These are phyloP conservation scores for Mesembrinibis cayennensis DNA, from an alignment of 2,113 vertebrate genomes.

Conservation along the genomic window DNA sequence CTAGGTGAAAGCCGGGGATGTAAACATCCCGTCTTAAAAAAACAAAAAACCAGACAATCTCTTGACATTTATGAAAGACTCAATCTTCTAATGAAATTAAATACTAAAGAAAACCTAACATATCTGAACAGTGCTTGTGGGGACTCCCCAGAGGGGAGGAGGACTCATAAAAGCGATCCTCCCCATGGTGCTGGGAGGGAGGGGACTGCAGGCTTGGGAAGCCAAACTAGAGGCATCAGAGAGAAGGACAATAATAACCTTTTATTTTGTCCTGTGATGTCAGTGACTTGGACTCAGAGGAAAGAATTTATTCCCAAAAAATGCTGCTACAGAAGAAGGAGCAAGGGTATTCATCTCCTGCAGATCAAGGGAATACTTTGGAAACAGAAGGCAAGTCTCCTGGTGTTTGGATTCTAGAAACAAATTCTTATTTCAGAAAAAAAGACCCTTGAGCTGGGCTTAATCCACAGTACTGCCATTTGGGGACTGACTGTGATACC, in stretches of 20 bases:
- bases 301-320: not conserved
- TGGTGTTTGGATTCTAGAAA: not conserved
- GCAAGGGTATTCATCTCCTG: not conserved
- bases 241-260: not conserved
- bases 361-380: not conserved
- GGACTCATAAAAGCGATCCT: not conserved
- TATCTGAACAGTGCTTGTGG: not conserved
- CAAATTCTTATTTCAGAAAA: not conserved
- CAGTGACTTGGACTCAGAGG: not conserved
- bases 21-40: not conserved
- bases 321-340: not conserved
- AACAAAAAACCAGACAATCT: not conserved
- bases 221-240: not conserved
- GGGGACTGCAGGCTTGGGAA: not conserved
- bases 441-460: not conserved
- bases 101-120: not conserved
- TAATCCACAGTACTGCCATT: not conserved
- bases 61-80: slow-evolving; percentile 26
- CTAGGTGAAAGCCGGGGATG: not conserved
- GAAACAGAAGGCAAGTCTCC: not conserved
- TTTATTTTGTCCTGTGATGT: not conserved
- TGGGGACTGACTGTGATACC: not conserved
- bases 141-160: not conserved
- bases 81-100: not conserved
- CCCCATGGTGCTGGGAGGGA: not conserved